Conservation (phyloP, 2,888 invertebrate species). For the Gibbula magus region DNA sequence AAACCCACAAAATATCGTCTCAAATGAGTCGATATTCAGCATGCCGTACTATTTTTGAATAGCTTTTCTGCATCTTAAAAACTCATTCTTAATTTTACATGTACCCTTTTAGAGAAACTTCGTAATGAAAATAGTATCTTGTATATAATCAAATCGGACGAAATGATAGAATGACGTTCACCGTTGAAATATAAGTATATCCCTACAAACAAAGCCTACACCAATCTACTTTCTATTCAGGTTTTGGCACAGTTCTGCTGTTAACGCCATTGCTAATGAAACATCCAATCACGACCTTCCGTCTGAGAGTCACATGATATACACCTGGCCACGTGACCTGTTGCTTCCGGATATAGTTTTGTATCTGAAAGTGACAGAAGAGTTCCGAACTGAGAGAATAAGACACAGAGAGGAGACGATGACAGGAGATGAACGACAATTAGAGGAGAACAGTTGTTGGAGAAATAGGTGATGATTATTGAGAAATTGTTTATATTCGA, state of each 20-base stretch:
- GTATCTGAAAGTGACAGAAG: slow-evolving; percentile 57
- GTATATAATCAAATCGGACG: no score
- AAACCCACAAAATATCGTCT: no score
- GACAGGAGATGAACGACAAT: slow-evolving; percentile 52
- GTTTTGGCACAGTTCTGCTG: slow-evolving; percentile 64
- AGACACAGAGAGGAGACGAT: slow-evolving; percentile 36
- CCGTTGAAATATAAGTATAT: no score
- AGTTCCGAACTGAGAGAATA: slow-evolving; percentile 49
- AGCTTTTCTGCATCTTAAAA: no score
- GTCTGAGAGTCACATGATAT: slow-evolving; percentile 42
- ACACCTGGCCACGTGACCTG: slow-evolving; percentile 58
- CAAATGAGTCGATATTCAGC: no score
- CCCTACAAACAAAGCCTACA: no score
- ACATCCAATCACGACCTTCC: slow-evolving; percentile 49
- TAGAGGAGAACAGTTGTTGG: slow-evolving; percentile 49
- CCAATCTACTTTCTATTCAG: slow-evolving; percentile 33
- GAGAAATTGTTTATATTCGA: no score
- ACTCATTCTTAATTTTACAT: no score
- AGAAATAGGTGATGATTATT: slow-evolving; percentile 49
- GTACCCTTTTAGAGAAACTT: no score
- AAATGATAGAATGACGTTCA: no score
- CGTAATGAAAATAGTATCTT: no score
- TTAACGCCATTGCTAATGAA: slow-evolving; percentile 61
- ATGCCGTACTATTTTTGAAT: no score
- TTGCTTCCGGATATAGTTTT: slow-evolving; percentile 52